phyloP scores from a whole-genome alignment of 2,113 vertebrate genomes.

The Emydocephalus ijimae region DNA sequence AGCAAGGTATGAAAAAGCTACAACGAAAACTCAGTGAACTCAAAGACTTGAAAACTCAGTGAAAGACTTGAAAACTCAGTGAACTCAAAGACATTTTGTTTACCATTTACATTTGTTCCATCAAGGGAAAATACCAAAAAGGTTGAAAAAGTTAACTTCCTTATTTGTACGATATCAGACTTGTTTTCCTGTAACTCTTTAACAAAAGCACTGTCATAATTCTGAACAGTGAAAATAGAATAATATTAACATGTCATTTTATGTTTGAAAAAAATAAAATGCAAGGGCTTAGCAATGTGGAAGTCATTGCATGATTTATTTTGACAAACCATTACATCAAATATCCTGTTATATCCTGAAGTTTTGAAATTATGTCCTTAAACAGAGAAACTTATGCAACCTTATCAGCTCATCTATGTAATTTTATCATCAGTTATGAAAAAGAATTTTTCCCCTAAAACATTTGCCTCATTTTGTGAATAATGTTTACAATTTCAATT shows the following conservation, averaged over 20 bases:
- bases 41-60: not conserved
- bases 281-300: not conserved
- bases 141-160: not conserved
- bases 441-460: not conserved
- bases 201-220: not conserved
- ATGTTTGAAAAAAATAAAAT: not conserved
- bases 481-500: not conserved
- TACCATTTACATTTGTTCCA: not conserved
- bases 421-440: not conserved
- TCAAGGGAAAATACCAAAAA: not conserved
- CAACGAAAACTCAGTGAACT: constrained; percentile 59
- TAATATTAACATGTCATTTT: not conserved
- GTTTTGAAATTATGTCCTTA: not conserved
- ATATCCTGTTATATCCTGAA: not conserved
- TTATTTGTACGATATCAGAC: not conserved
- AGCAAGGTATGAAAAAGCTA: constrained; percentile 70
- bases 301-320: not conserved
- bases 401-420: not conserved
- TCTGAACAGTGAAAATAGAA: not conserved
- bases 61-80: too few relatives aligned
- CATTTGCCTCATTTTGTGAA: not conserved
- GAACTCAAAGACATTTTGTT: constrained; percentile 22
- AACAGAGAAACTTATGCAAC: not conserved
- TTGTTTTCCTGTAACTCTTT: not conserved
- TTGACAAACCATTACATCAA: not conserved